phyloP scores from a whole-genome alignment of 2,888 invertebrate genomes.

The Ctena decussata region DNA sequence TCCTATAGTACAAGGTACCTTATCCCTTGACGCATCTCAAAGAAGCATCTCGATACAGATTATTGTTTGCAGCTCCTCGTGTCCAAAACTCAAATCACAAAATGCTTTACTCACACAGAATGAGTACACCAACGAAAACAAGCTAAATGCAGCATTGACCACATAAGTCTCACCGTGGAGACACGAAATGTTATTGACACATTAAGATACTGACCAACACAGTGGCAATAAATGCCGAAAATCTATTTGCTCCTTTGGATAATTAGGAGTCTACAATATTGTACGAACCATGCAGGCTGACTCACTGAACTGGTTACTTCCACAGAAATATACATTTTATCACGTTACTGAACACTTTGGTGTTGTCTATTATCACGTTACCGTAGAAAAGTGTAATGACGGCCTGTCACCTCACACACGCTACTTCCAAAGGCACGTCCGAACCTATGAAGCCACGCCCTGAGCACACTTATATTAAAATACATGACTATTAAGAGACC shows the following conservation, averaged over 20 bases:
- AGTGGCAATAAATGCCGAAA: not conserved
- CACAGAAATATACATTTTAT: not conserved
- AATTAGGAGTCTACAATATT: not conserved
- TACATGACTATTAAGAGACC: not conserved
- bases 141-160: not conserved
- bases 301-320: not conserved
- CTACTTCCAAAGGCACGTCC: not conserved
- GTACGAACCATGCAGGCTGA: not conserved
- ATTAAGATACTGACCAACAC: not conserved
- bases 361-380: conserved; percentile 29
- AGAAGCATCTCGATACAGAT: no score
- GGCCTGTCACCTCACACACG: not conserved
- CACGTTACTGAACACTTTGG: conserved; percentile 47
- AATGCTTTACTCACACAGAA: not conserved
- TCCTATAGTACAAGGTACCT: no score
- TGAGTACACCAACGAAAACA: not conserved
- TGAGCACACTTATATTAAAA: conserved; percentile 6
- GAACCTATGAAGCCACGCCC: not conserved
- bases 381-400: not conserved
- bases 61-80: not conserved
- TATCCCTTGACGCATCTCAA: no score
- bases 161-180: not conserved
- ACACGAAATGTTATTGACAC: not conserved
- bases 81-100: not conserved
- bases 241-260: not conserved